These are phyloP conservation scores for Drosophila vallismaia DNA, from an alignment of 2,888 invertebrate species.

Conservation along the genomic window DNA sequence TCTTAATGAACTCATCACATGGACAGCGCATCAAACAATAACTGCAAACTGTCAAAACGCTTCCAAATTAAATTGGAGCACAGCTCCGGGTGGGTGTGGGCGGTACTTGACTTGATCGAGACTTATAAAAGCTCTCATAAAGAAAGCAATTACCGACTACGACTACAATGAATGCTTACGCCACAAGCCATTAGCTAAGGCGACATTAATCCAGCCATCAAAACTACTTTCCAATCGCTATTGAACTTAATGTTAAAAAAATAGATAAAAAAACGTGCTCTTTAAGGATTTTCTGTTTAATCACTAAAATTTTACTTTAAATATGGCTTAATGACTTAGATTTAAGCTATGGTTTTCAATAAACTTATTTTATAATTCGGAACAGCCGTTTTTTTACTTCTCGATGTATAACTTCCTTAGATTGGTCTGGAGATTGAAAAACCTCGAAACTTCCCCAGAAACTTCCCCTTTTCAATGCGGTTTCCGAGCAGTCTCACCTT, in stretches of 20 bases:
- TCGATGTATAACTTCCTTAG: conserved; percentile 6
- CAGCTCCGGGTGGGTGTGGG: conserved; percentile 59
- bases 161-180: conserved; percentile 51
- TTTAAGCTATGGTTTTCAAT: too few species aligned
- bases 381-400: too few species aligned
- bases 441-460: background rate
- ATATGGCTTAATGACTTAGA: too few species aligned
- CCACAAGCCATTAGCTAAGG: conserved; percentile 71
- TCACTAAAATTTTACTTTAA: too few species aligned
- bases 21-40: conserved; percentile 79
- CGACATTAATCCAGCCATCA: conserved; percentile 68
- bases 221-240: conserved; percentile 49
- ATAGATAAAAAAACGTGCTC: background rate
- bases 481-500: conserved; percentile 25
- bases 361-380: too few species aligned
- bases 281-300: too few species aligned
- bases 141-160: conserved; percentile 76
- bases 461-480: background rate
- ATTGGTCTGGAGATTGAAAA: conserved; percentile 3
- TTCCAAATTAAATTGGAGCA: conserved; percentile 77
- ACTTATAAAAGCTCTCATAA: conserved; percentile 35
- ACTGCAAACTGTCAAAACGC: conserved; percentile 80
- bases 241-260: conserved; percentile 7
- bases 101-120: conserved; percentile 23
- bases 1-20: conserved; percentile 81